phyloP scores from a whole-genome alignment of 1,140 invertebrate genomes.

The Drosophila trapezifrons region DNA sequence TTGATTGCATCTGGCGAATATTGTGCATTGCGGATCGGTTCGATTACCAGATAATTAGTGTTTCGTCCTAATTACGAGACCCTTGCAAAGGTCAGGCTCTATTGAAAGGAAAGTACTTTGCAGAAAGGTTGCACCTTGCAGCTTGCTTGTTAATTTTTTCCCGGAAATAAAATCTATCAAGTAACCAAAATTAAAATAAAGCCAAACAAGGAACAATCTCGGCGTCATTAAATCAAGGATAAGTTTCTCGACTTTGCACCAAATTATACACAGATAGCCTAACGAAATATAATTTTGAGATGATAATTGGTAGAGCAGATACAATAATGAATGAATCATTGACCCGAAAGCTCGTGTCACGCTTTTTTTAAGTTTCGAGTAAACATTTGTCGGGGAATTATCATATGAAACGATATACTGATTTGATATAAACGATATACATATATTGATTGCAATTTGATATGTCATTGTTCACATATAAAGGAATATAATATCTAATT shows the following conservation, averaged over 20 bases:
- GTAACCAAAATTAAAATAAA: too few relatives aligned
- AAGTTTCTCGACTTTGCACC: background rate
- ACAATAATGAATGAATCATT: background rate
- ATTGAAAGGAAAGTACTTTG: too few relatives aligned
- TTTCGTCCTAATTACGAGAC: background rate
- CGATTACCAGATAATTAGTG: conserved; percentile 1
- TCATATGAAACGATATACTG: background rate
- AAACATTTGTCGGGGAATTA: background rate
- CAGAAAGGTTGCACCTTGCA: too few relatives aligned
- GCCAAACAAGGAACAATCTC: background rate
- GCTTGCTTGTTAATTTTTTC: background rate
- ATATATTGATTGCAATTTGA: too few relatives aligned
- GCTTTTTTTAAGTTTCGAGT: background rate
- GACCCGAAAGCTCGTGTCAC: background rate
- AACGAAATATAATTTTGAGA: background rate
- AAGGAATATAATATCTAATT: too few relatives aligned
- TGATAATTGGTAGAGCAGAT: background rate
- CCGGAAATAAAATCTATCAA: too few relatives aligned
- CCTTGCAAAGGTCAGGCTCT: too few relatives aligned
- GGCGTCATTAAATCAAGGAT: background rate
- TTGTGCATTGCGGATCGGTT: conserved; percentile 4
- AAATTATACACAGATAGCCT: background rate
- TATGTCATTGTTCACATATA: too few relatives aligned
- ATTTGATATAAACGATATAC: too few relatives aligned
- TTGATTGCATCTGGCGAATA: conserved; percentile 7